Evolutionary conservation across 30 jellyfish, hydroid and myxozoan genomes (phyloP).

Genomic region (Aurelia aurita): DNA sequence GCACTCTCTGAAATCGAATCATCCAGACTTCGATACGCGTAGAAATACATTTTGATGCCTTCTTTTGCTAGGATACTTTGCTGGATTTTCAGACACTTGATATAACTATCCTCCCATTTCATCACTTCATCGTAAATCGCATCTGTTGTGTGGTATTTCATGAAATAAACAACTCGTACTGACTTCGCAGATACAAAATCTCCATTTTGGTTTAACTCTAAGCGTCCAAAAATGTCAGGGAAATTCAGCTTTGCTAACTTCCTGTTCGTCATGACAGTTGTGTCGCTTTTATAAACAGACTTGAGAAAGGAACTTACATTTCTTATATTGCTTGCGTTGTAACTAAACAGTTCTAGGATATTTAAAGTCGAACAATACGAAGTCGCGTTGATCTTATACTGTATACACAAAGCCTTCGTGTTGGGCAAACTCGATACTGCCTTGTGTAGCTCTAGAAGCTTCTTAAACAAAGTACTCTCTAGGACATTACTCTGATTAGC

Average conservation of each 20-base stretch:
- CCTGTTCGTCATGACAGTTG: constrained; percentile 58
- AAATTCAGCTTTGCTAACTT: constrained; percentile 61
- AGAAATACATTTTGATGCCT: constrained; percentile 62
- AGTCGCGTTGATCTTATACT: constrained; percentile 3
- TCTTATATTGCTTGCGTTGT: constrained; percentile 21
- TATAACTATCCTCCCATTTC: constrained; percentile 79
- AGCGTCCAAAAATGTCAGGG: constrained; percentile 68
- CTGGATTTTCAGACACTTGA: constrained; percentile 18
- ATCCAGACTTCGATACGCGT: constrained; percentile 86
- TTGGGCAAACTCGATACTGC: constrained; percentile 32
- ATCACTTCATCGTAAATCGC: constrained; percentile 32
- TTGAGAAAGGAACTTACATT: constrained; percentile 50
- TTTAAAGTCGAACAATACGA: constrained; percentile 34
- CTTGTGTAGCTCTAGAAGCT: constrained; percentile 61
- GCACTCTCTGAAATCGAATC: constrained; percentile 88
- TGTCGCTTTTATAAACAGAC: constrained; percentile 41
- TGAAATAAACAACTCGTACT: constrained; percentile 69
- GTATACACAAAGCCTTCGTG: constrained; percentile 57
- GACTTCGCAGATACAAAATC: constrained; percentile 75
- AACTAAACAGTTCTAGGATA: constrained; percentile 62
- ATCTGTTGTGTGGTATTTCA: constrained; percentile 71
- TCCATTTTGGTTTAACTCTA: constrained; percentile 34
- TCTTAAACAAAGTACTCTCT: constrained; percentile 46
- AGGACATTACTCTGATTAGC: constrained; percentile 31
- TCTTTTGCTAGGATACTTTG: constrained; percentile 15